phyloP scores from a whole-genome alignment of 2,113 vertebrate genomes.

The Diphyllodes magnificus region DNA sequence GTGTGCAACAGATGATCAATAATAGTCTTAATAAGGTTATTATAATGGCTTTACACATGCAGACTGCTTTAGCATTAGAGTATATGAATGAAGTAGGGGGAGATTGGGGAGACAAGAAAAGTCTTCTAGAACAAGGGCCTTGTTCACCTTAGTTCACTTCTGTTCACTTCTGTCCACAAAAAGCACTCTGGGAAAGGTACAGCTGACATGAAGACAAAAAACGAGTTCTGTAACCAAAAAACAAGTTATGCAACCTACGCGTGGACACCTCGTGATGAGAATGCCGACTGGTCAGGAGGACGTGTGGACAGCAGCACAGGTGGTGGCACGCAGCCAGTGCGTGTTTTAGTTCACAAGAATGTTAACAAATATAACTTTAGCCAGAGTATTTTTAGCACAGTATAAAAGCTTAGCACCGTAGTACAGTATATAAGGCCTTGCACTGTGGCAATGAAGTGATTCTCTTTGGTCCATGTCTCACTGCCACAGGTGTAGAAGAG shows the following conservation, averaged over 20 bases:
- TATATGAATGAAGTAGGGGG: not conserved
- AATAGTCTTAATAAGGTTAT: not conserved
- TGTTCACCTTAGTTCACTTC: not conserved
- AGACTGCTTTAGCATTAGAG: not conserved
- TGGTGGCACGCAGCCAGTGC: not conserved
- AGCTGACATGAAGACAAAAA: not conserved
- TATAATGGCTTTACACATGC: not conserved
- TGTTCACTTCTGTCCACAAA: not conserved
- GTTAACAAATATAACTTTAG: not conserved
- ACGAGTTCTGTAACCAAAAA: not conserved
- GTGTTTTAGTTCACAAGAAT: not conserved
- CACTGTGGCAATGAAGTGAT: not conserved
- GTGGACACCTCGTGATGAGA: not conserved
- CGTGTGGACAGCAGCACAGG: not conserved
- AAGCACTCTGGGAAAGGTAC: not conserved
- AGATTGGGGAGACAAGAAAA: not conserved
- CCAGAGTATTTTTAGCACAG: not conserved
- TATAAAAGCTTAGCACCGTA: not conserved
- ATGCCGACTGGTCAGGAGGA: not conserved
- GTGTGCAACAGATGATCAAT: not conserved
- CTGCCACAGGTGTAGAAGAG: not conserved
- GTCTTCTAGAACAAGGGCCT: not conserved
- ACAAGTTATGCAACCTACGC: not conserved
- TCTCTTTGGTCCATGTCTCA: not conserved
- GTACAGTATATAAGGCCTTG: not conserved